Conservation (phyloP, 2,797 vertebrate genomes). For the Gallinago nigripennis region DNA sequence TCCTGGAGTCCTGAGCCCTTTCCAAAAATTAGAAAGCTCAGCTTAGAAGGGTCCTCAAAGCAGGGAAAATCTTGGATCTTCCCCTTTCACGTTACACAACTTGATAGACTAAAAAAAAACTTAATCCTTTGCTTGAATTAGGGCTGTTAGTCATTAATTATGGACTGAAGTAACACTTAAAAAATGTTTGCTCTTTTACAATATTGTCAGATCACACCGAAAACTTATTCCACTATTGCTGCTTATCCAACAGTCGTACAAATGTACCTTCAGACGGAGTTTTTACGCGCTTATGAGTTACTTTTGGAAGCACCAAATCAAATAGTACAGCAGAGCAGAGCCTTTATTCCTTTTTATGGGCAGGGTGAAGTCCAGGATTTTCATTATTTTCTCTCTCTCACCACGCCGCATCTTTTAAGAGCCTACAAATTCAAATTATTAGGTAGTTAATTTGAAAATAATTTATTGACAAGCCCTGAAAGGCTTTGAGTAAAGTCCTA, state of each 20-base stretch:
- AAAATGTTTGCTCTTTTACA: not conserved
- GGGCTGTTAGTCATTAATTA: not conserved
- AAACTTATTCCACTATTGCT: not conserved
- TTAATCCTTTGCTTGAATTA: not conserved
- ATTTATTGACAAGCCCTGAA: slow-evolving; percentile 11
- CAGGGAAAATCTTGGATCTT: not conserved
- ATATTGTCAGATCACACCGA: not conserved
- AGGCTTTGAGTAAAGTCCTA: not conserved
- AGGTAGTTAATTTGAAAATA: slow-evolving; percentile 51
- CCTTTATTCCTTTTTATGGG: not conserved
- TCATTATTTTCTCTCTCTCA: not conserved
- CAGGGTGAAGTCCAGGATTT: not conserved
- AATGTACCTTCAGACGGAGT: not conserved
- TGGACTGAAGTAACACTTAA: not conserved
- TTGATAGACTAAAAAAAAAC: not conserved
- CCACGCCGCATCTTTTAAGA: not conserved
- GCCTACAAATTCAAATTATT: slow-evolving; percentile 11
- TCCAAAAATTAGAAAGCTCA: not conserved
- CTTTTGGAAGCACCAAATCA: not conserved
- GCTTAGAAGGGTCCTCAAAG: not conserved
- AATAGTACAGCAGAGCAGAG: not conserved
- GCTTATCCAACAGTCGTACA: not conserved
- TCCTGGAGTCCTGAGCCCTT: not conserved
- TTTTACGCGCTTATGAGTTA: not conserved
- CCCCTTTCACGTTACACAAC: not conserved